These are phyloP conservation scores for Globicephala melas DNA, from an alignment of 2,113 vertebrate species.

Conservation along the genomic window DNA sequence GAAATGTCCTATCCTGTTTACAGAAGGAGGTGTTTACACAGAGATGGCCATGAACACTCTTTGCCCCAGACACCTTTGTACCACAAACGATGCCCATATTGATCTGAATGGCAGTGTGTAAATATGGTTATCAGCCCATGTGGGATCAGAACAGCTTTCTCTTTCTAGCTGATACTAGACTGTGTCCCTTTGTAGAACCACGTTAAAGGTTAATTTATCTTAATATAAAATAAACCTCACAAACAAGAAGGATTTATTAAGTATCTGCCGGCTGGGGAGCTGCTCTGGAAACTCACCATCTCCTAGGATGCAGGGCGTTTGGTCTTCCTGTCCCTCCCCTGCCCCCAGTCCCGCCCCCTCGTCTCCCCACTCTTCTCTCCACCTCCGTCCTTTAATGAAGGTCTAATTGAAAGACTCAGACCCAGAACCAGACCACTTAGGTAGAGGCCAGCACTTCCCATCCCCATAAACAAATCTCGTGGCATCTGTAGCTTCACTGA, in stretches of 20 bases:
- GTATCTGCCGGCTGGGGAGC: background rate
- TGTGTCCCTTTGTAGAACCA: background rate
- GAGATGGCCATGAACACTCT: background rate
- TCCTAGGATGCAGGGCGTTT: background rate
- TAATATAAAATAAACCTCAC: background rate
- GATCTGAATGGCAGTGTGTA: too few relatives aligned
- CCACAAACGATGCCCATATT: background rate
- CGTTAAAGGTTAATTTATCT: background rate
- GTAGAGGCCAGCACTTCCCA: too few relatives aligned
- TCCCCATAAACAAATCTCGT: background rate
- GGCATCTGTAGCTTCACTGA: background rate
- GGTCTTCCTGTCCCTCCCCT: too few relatives aligned
- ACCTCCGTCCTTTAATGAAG: rapidly evolving
- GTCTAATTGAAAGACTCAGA: background rate
- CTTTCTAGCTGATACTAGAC: background rate
- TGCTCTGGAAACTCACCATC: background rate
- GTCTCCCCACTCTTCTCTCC: too few relatives aligned
- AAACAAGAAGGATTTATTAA: background rate
- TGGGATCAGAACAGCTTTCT: background rate
- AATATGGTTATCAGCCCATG: rapidly evolving
- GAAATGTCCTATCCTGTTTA: background rate
- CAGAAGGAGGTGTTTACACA: background rate
- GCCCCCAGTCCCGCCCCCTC: too few relatives aligned
- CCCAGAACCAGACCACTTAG: background rate
- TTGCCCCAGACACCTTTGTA: background rate